Conservation (phyloP, 2,888 invertebrate species). For the Abrostola tripartita region DNA sequence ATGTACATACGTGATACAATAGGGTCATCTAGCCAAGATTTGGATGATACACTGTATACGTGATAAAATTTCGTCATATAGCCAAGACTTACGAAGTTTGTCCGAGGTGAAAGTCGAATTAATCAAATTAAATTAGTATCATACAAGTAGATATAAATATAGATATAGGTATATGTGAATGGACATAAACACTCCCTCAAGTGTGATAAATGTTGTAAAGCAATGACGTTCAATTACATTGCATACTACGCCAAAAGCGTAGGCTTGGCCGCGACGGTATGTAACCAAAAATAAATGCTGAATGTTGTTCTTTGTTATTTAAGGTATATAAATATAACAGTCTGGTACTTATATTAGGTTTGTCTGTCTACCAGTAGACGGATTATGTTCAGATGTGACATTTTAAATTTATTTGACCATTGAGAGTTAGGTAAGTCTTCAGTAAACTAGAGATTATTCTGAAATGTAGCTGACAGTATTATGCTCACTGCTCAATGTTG, state of each 20-base stretch:
- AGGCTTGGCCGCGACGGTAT: conserved; percentile 43
- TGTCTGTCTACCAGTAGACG: conserved; percentile 9
- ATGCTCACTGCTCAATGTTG: too few relatives aligned
- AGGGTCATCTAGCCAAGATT: neutral
- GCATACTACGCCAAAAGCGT: conserved; percentile 55
- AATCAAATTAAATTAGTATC: conserved; percentile 1
- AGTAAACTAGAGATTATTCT: too few relatives aligned
- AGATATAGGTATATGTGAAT: conserved; percentile 17
- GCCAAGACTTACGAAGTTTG: conserved; percentile 16
- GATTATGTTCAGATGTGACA: conserved; percentile 9
- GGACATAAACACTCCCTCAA: conserved; percentile 28
- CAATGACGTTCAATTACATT: conserved; percentile 44
- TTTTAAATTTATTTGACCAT: neutral
- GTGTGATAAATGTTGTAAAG: conserved; percentile 24
- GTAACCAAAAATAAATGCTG: conserved; percentile 48
- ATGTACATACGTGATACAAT: too few relatives aligned
- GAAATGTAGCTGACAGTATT: too few relatives aligned
- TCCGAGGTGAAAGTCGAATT: conserved; percentile 5
- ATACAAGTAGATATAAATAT: conserved; percentile 3
- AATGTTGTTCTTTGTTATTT: conserved; percentile 52
- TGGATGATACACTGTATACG: conserved; percentile 5
- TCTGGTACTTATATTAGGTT: conserved; percentile 25
- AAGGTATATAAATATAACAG: conserved; percentile 43
- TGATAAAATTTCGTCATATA: conserved; percentile 9
- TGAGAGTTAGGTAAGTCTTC: too few relatives aligned